Base-by-base conservation (phyloP, 1,140 invertebrate genomes). In the Brachionus rubens region DNA sequence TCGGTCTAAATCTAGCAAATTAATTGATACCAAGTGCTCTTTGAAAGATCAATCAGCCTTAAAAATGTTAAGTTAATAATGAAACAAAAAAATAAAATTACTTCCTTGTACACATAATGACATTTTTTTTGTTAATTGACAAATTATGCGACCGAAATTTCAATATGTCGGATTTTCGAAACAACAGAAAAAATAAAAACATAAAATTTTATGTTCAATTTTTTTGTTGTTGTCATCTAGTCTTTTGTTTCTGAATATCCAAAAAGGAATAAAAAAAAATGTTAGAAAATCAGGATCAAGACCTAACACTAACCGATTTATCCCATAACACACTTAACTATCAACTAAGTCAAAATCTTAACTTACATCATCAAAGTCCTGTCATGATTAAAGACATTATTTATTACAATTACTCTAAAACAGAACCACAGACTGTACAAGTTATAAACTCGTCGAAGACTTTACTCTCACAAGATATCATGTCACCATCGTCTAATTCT, bases 201-300 rank as follows among this genome's bases (percentile, higher is more conserved):
- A 19, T 33, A 9, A 16, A 59, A 40, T 36, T 36, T 59, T 36
- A 5, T 36, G n/a, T 59, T 19, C 2, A n/a, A 30, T 16, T 36
- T n/a, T n/a, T 28, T 50, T 21, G 19, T 14, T 54, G 33, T 36
- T 36, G 33, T 5, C 33, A 36, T 36, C 33, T 36, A 36, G 33
- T 36, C 33, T 5, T 9, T 36, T n/a, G n/a, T n/a, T n/a, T n/a
- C n/a, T n/a, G n/a, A n/a, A 9, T 36, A 36, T 5, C 9, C 3
- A 36, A 36, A 36, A 3, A 36, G 9, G 9, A 36, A 36, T 5
- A 36, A 36, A 9, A 36, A 9, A 59, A 59, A 59, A 59, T 59
- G 54, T 59, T 59, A 16, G 54, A 59, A 59, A 59, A 59, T 28
- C 54, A 59, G 30, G 54, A 59, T 36, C 54, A 59, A 59, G 54